A percentile compares a stretch with the other conserved stretches of the same genome.
These are phyloP conservation scores for Motacilla alba DNA, from an alignment of 2,113 vertebrate species.

Conservation along the genomic window DNA sequence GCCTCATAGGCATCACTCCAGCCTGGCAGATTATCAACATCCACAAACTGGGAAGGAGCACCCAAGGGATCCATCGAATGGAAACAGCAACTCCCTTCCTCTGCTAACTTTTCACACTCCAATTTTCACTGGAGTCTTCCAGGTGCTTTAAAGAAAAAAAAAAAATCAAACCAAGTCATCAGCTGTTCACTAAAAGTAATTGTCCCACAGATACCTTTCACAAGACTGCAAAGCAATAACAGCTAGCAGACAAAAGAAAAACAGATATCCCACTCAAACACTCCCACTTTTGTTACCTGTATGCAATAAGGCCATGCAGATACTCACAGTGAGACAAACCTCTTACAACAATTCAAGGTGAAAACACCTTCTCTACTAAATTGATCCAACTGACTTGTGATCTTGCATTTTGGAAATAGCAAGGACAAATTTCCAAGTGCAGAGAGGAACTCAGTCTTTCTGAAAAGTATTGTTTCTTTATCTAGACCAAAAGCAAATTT, in stretches of 20 bases:
- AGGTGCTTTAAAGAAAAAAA: conserved; percentile 42
- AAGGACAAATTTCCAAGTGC: background rate
- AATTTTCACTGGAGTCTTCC: conserved; percentile 48
- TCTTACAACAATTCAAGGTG: background rate
- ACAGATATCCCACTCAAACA: background rate
- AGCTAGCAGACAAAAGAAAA: background rate
- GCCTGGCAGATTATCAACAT: conserved; percentile 81
- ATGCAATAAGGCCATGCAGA: background rate
- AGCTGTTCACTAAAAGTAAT: background rate
- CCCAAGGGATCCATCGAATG: conserved; percentile 94
- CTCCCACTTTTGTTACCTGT: background rate
- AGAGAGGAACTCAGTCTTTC: background rate
- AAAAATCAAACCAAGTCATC: background rate
- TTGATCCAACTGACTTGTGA: background rate
- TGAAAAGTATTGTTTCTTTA: background rate
- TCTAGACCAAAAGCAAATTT: background rate
- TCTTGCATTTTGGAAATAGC: background rate
- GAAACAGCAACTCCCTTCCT: background rate
- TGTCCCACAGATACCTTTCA: background rate
- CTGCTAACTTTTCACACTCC: conserved; percentile 27
- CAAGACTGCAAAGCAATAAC: background rate
- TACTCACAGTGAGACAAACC: background rate
- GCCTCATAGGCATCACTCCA: conserved; percentile 78
- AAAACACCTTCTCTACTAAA: background rate
- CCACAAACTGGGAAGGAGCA: conserved; percentile 92